phyloP scores from a whole-genome alignment of 2,888 invertebrate genomes.

The Orthosia gothica region DNA sequence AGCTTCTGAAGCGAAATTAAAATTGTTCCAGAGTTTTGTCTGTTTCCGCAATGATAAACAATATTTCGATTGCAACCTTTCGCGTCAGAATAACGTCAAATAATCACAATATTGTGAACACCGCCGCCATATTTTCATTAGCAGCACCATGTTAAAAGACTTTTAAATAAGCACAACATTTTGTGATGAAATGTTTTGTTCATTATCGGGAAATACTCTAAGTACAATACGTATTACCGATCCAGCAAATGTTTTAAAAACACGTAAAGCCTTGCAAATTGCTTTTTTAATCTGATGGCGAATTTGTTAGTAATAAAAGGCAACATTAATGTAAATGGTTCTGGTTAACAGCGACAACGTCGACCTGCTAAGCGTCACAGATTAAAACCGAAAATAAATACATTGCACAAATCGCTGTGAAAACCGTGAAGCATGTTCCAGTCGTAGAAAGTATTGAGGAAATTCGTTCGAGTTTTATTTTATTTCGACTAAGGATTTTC shows the following conservation, averaged over 20 bases:
- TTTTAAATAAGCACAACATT: constrained; percentile 47
- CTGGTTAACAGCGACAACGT: constrained; percentile 44
- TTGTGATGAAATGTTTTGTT: constrained; percentile 45
- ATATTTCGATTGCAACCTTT: constrained; percentile 68
- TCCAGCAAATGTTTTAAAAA: constrained; percentile 43
- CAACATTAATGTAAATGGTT: constrained; percentile 49
- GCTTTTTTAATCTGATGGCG: constrained; percentile 55
- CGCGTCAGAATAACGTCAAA: constrained; percentile 62
- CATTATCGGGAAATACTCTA: constrained; percentile 31
- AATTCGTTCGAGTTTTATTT: constrained; percentile 84
- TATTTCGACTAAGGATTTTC: constrained; percentile 85
- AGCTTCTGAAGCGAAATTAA: constrained; percentile 74
- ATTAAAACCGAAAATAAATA: constrained; percentile 68
- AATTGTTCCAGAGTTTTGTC: constrained; percentile 70
- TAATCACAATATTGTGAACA: constrained; percentile 65
- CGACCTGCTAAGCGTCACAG: constrained; percentile 49
- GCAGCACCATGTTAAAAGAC: constrained; percentile 51
- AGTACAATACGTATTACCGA: constrained; percentile 15
- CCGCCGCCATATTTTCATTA: constrained; percentile 60
- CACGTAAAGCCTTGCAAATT: constrained; percentile 43
- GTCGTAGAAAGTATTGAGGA: constrained; percentile 78
- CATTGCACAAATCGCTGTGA: constrained; percentile 76
- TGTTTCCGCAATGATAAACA: constrained; percentile 72
- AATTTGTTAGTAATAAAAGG: constrained; percentile 55
- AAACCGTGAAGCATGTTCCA: constrained; percentile 76